phyloP scores from a whole-genome alignment of 2,888 invertebrate genomes.

The Cataglyphis cursor region DNA sequence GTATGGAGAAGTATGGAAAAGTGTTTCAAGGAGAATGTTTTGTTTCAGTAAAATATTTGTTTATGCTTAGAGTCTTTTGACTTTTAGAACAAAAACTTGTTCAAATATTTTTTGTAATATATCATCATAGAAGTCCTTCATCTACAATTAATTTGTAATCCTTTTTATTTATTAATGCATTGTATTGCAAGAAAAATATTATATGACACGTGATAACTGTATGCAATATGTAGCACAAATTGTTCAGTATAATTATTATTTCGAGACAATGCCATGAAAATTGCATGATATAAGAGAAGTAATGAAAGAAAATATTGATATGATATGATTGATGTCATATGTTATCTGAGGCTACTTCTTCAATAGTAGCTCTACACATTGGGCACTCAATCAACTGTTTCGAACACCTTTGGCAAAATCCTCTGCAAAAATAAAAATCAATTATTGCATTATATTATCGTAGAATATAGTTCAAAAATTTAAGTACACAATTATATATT shows the following conservation, averaged over 20 bases:
- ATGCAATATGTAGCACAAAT: slow-evolving; percentile 42
- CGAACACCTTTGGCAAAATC: slow-evolving; percentile 94
- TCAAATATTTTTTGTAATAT: slow-evolving; percentile 19
- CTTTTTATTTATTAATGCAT: slow-evolving; percentile 71
- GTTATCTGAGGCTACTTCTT: slow-evolving; percentile 87
- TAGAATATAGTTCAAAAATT: slow-evolving; percentile 14
- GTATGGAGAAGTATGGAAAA: slow-evolving; percentile 45
- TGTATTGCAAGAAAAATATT: slow-evolving; percentile 76
- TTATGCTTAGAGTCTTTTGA: slow-evolving; percentile 8
- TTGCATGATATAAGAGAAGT: slow-evolving; percentile 66
- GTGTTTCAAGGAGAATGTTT: slow-evolving; percentile 32
- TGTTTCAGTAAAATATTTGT: slow-evolving; percentile 21
- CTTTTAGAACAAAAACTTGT: slow-evolving; percentile 29
- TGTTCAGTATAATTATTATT: slow-evolving; percentile 69
- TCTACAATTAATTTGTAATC: slow-evolving; percentile 53
- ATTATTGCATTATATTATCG: not conserved
- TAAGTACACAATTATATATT: slow-evolving; percentile 75
- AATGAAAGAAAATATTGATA: slow-evolving; percentile 68
- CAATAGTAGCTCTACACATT: slow-evolving; percentile 93
- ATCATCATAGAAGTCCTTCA: slow-evolving; percentile 47
- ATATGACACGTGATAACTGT: slow-evolving; percentile 62
- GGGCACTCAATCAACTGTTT: slow-evolving; percentile 94
- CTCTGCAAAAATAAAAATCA: slow-evolving; percentile 87
- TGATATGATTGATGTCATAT: slow-evolving; percentile 85
- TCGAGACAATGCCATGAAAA: slow-evolving; percentile 68